Evolutionary conservation across 2,113 vertebrate genomes (phyloP), one percentile per base, ranked within the genome.

Genomic region (Perca schrenkii): DNA sequence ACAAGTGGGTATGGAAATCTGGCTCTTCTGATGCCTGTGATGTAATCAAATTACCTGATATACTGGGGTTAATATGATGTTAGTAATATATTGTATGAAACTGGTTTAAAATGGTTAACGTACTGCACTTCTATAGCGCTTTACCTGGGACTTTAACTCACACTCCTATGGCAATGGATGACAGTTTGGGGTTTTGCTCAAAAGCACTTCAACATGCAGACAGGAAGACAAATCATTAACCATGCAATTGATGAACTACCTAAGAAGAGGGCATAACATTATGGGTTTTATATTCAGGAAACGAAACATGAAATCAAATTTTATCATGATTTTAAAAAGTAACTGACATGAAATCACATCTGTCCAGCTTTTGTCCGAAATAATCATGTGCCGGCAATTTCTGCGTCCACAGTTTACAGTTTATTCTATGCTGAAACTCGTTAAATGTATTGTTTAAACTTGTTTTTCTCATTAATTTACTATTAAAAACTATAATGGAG

Each of bases 1-100:
- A 43, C 1, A 4, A 3, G 4, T 52, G 17, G 0, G 14, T 16
- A 13, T 6, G 0, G 11, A 72, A 6, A 76, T 46, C 13, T 58
- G 13, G 56, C 54, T 74, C 15, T 40, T 57, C 4, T 50, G 52
- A 21, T 66, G 61, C 58, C 28, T 64, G 16, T 43, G 0, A 31
- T 28, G 4, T 16, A 10, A 52, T 69, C 12, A 25, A 71, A 56
- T 57, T 0, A 15, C 57, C 15, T 25, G 4, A 1, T 31, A 31
- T 31, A 31, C 31, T 31, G 31, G 31, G 4, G 31, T 31, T 19
- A 11, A 6, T 15, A 54, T 49, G 19, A 31, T 12, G 16, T n/a
- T 63, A 13, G 36, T 62, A 21, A n/a, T n/a, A 40, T 62, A 62
- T 65, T 66, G 8, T n/a, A 1, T 12, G n/a, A 34, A n/a, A 19